phyloP scores from a whole-genome alignment of 2,113 vertebrate species.

The Engraulis encrasicolus region DNA sequence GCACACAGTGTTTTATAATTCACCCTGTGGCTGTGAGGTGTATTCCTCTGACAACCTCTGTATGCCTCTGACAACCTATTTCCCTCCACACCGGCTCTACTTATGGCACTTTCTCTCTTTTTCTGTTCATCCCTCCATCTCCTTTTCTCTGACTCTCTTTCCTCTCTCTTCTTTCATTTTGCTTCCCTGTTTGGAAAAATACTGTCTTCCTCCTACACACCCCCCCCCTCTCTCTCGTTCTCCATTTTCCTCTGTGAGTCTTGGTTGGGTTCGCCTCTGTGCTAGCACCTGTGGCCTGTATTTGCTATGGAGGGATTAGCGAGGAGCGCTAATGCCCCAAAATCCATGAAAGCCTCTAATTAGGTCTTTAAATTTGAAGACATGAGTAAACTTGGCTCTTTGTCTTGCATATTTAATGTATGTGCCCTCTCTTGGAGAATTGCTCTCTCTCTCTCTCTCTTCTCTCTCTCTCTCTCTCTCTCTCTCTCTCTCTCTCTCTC shows the following conservation, averaged over 20 bases:
- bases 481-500: no score
- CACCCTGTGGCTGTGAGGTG: no score
- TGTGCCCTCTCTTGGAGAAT: neutral
- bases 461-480: no score
- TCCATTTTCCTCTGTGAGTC: neutral
- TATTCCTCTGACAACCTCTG: no score
- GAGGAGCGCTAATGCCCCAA: neutral
- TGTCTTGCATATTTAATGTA: conserved; percentile 2
- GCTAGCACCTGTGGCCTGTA: neutral
- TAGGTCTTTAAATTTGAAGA: conserved; percentile 9
- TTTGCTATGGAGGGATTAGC: neutral
- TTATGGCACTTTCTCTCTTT: no score
- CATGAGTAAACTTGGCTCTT: conserved; percentile 13
- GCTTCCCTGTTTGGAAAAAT: no score
- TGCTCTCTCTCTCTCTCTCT: no score
- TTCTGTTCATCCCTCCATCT: no score
- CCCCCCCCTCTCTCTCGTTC: neutral
- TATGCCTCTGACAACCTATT: no score
- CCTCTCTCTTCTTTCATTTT: no score
- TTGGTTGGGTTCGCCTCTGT: neutral
- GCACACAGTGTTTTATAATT: no score
- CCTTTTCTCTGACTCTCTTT: neutral
- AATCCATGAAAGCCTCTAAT: neutral
- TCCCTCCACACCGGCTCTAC: no score
- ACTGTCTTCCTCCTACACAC: neutral